Conservation (phyloP, 2,113 vertebrate species). For the Ciconia maguari region DNA sequence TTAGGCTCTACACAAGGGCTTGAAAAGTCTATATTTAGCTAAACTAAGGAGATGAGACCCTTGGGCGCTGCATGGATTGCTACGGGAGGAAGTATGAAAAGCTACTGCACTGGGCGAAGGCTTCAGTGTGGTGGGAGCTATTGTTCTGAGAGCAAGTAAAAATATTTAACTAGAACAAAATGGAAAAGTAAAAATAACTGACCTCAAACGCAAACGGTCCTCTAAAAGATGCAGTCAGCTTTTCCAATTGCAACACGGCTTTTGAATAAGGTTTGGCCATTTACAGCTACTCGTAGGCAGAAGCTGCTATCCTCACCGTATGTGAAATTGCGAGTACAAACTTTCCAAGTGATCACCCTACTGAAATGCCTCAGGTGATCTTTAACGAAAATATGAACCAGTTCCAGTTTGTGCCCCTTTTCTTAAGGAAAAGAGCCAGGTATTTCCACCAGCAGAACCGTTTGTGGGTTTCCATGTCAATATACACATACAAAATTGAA, state of each 20-base stretch:
- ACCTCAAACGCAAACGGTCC: not conserved
- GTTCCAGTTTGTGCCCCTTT: not conserved
- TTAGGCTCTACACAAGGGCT: not conserved
- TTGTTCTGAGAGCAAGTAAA: conserved; percentile 13
- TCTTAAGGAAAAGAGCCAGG: not conserved
- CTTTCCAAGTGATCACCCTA: not conserved
- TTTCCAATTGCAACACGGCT: not conserved
- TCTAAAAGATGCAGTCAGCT: not conserved
- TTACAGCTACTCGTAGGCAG: not conserved
- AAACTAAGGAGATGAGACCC: conserved; percentile 17
- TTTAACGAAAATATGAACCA: not conserved
- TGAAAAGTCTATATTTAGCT: conserved; percentile 49
- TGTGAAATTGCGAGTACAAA: not conserved
- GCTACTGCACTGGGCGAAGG: not conserved
- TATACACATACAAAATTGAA: not conserved
- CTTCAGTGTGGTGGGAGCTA: not conserved
- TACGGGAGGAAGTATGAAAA: not conserved
- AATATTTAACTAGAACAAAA: not conserved
- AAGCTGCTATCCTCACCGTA: not conserved
- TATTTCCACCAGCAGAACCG: not conserved
- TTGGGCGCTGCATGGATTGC: not conserved
- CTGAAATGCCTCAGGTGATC: not conserved
- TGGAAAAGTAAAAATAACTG: conserved; percentile 38
- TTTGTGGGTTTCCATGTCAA: not conserved
- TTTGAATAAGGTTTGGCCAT: not conserved